Percentiles rank a stretch among this genome's conserved stretches.
These are phyloP conservation scores for Agrenia bidenticulata DNA, from an alignment of 2,888 invertebrate species.

Conservation along the genomic window DNA sequence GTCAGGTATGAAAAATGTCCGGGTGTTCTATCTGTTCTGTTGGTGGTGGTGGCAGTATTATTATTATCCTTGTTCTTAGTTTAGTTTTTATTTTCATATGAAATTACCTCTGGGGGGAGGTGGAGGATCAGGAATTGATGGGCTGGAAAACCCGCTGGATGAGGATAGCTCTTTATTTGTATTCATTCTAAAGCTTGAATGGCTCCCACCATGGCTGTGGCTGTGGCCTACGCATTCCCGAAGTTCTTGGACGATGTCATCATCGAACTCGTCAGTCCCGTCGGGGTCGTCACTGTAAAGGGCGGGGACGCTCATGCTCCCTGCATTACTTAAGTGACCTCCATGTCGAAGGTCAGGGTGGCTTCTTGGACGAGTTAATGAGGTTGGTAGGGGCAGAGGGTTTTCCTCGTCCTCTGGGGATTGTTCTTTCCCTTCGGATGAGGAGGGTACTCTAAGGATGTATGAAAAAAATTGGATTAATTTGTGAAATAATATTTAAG, in stretches of 20 bases:
- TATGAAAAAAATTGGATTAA: no score
- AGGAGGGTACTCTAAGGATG: constrained; percentile 21
- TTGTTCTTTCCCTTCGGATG: constrained; percentile 9
- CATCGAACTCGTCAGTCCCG: constrained; percentile 43
- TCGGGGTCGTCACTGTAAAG: constrained; percentile 43
- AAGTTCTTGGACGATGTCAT: constrained; percentile 48
- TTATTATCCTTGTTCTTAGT: no score
- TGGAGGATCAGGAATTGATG: constrained; percentile 51
- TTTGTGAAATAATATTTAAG: no score
- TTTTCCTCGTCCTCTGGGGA: constrained; percentile 43
- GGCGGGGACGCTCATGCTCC: constrained; percentile 44
- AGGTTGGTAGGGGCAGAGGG: constrained; percentile 44
- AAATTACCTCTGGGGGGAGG: constrained; percentile 51
- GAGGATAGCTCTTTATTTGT: constrained; percentile 48
- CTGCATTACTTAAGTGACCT: constrained; percentile 18
- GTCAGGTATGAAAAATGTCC: no score
- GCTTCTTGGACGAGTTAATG: constrained; percentile 45
- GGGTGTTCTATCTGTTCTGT: no score
- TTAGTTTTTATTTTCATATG: no score
- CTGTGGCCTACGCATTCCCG: constrained; percentile 38
- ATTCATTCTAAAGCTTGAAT: constrained; percentile 43
- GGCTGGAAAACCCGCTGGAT: constrained; percentile 51
- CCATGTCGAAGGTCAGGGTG: constrained; percentile 44
- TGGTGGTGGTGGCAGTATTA: no score
- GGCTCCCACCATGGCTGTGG: constrained; percentile 36